Evolutionary conservation across 92 coral and sea anemone species (phyloP).

Genomic region (Virgularia gustaviana): DNA sequence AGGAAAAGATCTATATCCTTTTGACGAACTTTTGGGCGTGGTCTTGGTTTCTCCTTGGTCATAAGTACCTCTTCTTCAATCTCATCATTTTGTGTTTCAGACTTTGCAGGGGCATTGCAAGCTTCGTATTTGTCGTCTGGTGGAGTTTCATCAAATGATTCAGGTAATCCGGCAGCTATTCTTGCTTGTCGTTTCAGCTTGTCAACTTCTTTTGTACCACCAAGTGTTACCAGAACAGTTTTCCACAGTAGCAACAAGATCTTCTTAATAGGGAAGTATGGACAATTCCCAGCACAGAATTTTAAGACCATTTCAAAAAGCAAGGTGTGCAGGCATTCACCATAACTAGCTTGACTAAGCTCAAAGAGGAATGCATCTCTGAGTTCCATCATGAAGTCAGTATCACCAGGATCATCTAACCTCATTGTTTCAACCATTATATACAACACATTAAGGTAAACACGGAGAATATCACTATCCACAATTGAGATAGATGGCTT

Average conservation of each 20-base stretch:
- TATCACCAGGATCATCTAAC: conserved; percentile 56
- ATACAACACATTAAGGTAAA: conserved; percentile 82
- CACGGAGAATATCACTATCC: conserved; percentile 73
- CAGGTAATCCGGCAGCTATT: conserved; percentile 70
- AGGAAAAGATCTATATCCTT: conserved; percentile 83
- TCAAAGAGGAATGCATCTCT: conserved; percentile 64
- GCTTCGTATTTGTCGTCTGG: neutral
- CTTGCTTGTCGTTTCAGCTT: conserved; percentile 64
- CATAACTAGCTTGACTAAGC: conserved; percentile 66
- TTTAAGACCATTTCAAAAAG: conserved; percentile 96
- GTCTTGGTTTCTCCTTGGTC: conserved; percentile 52
- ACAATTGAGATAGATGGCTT: conserved; percentile 89
- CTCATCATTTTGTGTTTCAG: conserved; percentile 50
- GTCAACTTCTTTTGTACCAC: conserved; percentile 75
- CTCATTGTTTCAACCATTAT: conserved; percentile 89
- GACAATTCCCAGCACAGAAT: conserved; percentile 86
- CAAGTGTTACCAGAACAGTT: conserved; percentile 81
- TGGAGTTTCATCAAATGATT: conserved; percentile 60
- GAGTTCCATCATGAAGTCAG: conserved; percentile 57
- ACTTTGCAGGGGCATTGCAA: conserved; percentile 64
- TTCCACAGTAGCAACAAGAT: conserved; percentile 89
- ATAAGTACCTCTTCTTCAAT: conserved; percentile 53
- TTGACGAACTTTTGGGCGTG: conserved; percentile 82
- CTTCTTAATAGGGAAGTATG: conserved; percentile 97
- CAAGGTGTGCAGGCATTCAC: conserved; percentile 65